Base-by-base conservation (phyloP, 2,113 vertebrate genomes). In the Chelonoidis abingdonii region DNA sequence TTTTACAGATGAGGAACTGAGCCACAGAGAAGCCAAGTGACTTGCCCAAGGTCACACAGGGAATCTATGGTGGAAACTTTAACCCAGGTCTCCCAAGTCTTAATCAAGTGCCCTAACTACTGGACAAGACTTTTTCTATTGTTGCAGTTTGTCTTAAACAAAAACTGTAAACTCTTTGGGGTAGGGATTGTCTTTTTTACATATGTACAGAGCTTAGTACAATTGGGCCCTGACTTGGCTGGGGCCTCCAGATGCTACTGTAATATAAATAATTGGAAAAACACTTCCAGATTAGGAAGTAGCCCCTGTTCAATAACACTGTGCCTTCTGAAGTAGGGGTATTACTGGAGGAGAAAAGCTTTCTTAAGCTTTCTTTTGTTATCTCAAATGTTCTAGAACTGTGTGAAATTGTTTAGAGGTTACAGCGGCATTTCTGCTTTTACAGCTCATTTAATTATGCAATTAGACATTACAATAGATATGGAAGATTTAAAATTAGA, bases 401-500 rank as follows among this genome's bases (percentile, higher is more conserved):
- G 88, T 91, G 90, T 95, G 96, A 98, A 98, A 98, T 89, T 93
- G 97, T 97, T 97, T 95, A 86, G 84, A 95, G 97, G 93, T 97
- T 98, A 97, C 87, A 84, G 92, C 88, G 0, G 88, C 47, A 10
- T 97, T 96, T 97, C 96, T 95, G 94, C 93, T 97, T 97, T 98
- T 98, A 97, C 97, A 98, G 97, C 94, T 98, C 98, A 98, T 98
- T 98, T 98, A 98, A 96, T 97, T 96, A 90, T 97, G 93, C 98
- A 98, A 98, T 98, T 98, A 98, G 97, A 97, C 97, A 96, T 97
- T 97, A 97, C 98, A 98, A 96, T 93, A 97, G 97, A 98, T 97
- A 97, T 62, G 93, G 97, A 98, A 98, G 97, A 98, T 98, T 98
- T 98, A 95, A 97, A 98, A 98, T 98, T 98, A 98, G 97, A 98